phyloP scores from a whole-genome alignment of 2,113 vertebrate species.

The Oryzias celebensis region DNA sequence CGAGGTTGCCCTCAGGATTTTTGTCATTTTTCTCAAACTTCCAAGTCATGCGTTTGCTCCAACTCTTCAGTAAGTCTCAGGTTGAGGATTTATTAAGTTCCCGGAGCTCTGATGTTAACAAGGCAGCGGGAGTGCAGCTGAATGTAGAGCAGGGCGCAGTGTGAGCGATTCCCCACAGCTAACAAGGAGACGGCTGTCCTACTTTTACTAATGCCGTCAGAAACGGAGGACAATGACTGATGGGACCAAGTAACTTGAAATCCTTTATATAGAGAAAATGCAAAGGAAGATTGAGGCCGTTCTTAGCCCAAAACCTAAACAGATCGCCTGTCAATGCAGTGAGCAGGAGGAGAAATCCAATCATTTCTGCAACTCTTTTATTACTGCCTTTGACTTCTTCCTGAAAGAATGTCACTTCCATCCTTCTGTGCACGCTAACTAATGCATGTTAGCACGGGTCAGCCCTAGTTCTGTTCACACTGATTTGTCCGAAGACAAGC shows the following conservation, averaged over 20 bases:
- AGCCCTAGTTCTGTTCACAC: no score
- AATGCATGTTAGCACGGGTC: no score
- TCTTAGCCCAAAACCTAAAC: conserved; percentile 32
- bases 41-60: conserved; percentile 1
- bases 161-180: conserved; percentile 20
- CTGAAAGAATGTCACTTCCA: conserved; percentile 9
- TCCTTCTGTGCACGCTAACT: conserved; percentile 8
- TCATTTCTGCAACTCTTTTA: conserved; percentile 8
- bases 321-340: conserved; percentile 16
- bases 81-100: conserved; percentile 24
- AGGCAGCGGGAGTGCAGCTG: conserved; percentile 25
- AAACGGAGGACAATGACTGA: background rate
- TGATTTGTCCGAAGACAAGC: no score
- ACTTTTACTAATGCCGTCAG: conserved; percentile 48
- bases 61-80: conserved; percentile 1
- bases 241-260: background rate
- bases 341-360: background rate
- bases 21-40: conserved; percentile 12
- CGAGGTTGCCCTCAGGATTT: background rate
- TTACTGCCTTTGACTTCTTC: conserved; percentile 20
- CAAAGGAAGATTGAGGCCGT: background rate
- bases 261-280: background rate
- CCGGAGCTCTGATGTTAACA: conserved; percentile 34
- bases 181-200: conserved; percentile 39
- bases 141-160: conserved; percentile 54